Evolutionary conservation across 2,113 vertebrate species (phyloP), one percentile per base, ranked within the genome.

Genomic region (Xenotilapia flavipinnis): DNA sequence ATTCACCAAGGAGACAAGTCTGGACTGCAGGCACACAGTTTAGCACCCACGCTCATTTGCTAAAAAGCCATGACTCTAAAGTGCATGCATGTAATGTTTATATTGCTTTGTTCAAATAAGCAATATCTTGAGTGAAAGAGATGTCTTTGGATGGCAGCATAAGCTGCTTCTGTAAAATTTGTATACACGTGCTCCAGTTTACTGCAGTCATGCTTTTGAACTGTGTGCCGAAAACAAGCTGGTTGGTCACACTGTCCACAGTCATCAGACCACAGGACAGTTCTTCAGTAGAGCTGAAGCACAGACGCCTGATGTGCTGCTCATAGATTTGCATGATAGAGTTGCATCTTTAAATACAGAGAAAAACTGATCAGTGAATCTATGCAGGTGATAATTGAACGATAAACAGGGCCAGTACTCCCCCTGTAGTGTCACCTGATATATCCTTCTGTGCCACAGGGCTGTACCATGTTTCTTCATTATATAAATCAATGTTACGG

Each of bases 11-110:
- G 5, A 40, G 62, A 68, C 62, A 40, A 40, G 62, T 68, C 33
- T 23, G 62, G 36, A 68, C 36, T 68, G 62, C 36, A 68, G 19
- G 65, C 38, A 42, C 36, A 23, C 38, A 14, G n/a, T 26, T 73
- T 45, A 73, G 38, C 65, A 68, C 33, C 11, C 33, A 21, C 11
- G 1, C 19, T 26, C 65, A 26, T 73, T 73, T 73, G 65, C 8
- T 68, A 68, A 38, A 68, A 68, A 68, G 33, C 62, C 33, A 0
- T 5, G 62, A 3, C 62, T 38, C 0, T 0, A 21, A 38, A 21
- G 62, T 38, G 62, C 1, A 68, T 26, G 65, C 36, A 73, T 73
- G 2, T 45, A 0, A 42, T 42, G 26, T 73, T 45, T 42, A 26
- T 15, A 73, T 73, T 9, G 38, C 5, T 42, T 42, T 70, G 36